These are phyloP conservation scores for Triplophysa yarkandensis DNA, from an alignment of 2,797 vertebrate species.

Conservation along the genomic window DNA sequence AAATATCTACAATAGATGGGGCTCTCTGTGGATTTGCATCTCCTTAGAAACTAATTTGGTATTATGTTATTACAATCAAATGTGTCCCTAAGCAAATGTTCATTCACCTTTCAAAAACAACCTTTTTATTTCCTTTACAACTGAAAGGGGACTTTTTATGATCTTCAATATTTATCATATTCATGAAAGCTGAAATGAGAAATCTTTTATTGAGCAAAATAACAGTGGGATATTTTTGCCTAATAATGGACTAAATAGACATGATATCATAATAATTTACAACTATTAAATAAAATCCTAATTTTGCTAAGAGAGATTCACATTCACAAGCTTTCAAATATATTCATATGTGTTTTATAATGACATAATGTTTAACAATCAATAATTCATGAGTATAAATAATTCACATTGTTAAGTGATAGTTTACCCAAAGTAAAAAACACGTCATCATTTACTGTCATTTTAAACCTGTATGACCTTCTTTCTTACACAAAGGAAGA, in stretches of 20 bases:
- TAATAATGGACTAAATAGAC: constrained; percentile 4
- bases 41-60: constrained; percentile 48
- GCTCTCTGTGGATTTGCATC: constrained; percentile 34
- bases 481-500: too few relatives aligned
- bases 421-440: too few relatives aligned
- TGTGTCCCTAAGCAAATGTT: constrained; percentile 31
- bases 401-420: too few relatives aligned
- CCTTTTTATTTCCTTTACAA: constrained; percentile 6
- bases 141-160: not conserved
- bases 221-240: not conserved
- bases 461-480: too few relatives aligned
- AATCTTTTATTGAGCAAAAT: not conserved
- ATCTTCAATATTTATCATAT: not conserved
- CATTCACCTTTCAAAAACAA: constrained; percentile 33
- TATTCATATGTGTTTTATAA: not conserved
- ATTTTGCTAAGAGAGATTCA: too few relatives aligned
- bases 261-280: not conserved
- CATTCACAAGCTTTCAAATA: not conserved
- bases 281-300: too few relatives aligned
- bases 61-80: constrained; percentile 50
- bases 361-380: not conserved
- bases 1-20: constrained; percentile 33
- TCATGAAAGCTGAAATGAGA: not conserved
- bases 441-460: too few relatives aligned
- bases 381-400: not conserved